These are phyloP conservation scores for Dicycla oo DNA, from an alignment of 2,888 invertebrate species.

Conservation along the genomic window DNA sequence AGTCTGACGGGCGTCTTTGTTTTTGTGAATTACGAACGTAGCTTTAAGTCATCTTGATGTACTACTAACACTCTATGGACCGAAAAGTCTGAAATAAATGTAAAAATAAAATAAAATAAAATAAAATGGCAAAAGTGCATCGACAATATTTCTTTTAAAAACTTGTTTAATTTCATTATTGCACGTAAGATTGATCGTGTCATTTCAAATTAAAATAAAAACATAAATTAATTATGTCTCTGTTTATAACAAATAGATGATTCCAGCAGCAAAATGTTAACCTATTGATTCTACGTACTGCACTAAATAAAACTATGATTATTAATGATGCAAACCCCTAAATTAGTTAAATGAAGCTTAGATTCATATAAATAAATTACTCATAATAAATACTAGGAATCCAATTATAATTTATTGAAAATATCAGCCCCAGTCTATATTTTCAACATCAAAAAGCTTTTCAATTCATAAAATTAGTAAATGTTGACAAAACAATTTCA, in stretches of 20 bases:
- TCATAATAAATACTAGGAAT: background rate
- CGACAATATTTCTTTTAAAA: too few species aligned
- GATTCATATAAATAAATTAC: background rate
- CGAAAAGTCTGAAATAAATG: too few species aligned
- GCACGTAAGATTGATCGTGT: background rate
- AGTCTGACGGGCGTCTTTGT: too few species aligned
- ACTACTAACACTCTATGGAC: too few species aligned
- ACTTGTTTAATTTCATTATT: too few species aligned
- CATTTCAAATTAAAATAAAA: background rate
- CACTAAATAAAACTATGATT: background rate
- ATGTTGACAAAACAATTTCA: background rate
- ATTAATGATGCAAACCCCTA: background rate
- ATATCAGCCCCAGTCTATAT: background rate
- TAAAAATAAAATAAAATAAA: too few species aligned
- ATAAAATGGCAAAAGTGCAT: too few species aligned
- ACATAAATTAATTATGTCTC: too few species aligned
- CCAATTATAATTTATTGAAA: background rate
- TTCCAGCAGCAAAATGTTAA: background rate
- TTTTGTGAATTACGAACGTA: too few species aligned
- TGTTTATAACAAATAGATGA: background rate
- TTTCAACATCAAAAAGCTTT: background rate
- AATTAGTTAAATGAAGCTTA: background rate
- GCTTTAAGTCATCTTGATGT: too few species aligned
- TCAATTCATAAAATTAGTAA: constrained; percentile 1
- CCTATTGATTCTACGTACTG: background rate